Conservation (phyloP, 2,888 invertebrate genomes). For the Drosophila kambysellisi region DNA sequence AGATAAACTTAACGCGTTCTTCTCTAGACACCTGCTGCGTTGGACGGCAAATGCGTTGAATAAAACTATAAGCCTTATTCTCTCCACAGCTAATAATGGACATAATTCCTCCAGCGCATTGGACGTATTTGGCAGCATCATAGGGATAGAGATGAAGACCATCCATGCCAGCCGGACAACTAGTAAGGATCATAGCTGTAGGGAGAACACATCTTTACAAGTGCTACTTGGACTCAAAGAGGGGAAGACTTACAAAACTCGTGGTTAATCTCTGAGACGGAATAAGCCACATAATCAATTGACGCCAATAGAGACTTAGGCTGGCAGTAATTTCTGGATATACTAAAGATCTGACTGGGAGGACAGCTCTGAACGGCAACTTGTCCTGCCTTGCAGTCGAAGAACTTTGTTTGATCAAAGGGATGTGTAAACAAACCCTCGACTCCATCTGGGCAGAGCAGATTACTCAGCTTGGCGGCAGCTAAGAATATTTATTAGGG, state of each 20-base stretch:
- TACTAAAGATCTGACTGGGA: constrained; percentile 88
- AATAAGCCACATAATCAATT: constrained; percentile 73
- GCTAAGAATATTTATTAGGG: constrained; percentile 41
- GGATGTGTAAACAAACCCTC: constrained; percentile 88
- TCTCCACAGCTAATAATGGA: constrained; percentile 87
- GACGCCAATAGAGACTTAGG: constrained; percentile 86
- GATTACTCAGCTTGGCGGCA: constrained; percentile 34
- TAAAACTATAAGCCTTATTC: constrained; percentile 87
- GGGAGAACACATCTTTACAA: neutral
- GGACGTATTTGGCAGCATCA: constrained; percentile 88
- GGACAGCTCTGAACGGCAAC: constrained; percentile 88
- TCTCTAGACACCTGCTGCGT: constrained; percentile 33
- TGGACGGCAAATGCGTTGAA: constrained; percentile 57
- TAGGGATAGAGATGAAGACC: constrained; percentile 88
- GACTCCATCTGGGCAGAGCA: constrained; percentile 85
- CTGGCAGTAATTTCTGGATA: constrained; percentile 86
- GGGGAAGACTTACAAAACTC: constrained; percentile 76
- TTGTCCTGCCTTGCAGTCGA: constrained; percentile 89
- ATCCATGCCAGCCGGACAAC: constrained; percentile 86
- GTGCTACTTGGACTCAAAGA: neutral
- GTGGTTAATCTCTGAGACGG: constrained; percentile 68
- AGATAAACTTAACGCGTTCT: constrained; percentile 62
- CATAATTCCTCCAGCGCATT: constrained; percentile 87
- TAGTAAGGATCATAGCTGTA: constrained; percentile 64
- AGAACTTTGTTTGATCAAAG: constrained; percentile 88